phyloP scores from a whole-genome alignment of 1,140 invertebrate genomes.

The Laupala kohalensis region DNA sequence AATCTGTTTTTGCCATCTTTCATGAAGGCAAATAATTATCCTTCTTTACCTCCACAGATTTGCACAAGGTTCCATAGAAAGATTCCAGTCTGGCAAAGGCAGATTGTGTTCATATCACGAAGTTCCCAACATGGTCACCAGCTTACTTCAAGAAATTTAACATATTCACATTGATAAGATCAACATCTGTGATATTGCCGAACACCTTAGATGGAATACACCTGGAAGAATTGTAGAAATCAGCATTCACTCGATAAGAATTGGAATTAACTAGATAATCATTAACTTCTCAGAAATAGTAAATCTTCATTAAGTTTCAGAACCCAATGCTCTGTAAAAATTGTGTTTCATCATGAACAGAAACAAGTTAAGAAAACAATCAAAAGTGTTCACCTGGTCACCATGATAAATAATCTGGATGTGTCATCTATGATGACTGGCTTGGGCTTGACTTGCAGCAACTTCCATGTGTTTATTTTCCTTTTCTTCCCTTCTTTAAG shows the following conservation, averaged over 20 bases:
- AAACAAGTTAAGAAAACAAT: neutral
- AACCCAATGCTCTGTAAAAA: neutral
- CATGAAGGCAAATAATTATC: conserved; percentile 89
- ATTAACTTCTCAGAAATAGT: too few relatives aligned
- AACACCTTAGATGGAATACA: conserved; percentile 87
- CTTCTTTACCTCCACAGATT: conserved; percentile 74
- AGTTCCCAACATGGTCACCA: conserved; percentile 94
- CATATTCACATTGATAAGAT: conserved; percentile 82
- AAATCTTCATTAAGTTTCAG: neutral
- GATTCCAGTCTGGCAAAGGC: conserved; percentile 82
- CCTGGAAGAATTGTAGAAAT: conserved; percentile 35
- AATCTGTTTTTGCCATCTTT: conserved; percentile 95
- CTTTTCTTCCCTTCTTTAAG: too few relatives aligned
- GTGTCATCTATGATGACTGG: too few relatives aligned
- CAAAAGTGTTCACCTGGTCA: conserved; percentile 54
- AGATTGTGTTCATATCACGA: conserved; percentile 96
- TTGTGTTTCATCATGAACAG: neutral
- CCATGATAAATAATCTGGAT: conserved; percentile 91
- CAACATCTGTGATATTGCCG: conserved; percentile 97
- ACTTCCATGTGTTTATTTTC: too few relatives aligned
- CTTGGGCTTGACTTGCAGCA: too few relatives aligned
- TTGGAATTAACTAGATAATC: too few relatives aligned
- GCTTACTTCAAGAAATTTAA: conserved; percentile 92
- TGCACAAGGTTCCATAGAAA: conserved; percentile 91
- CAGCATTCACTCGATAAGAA: too few relatives aligned